Evolutionary conservation across 2,113 vertebrate genomes (phyloP).

Genomic region (Chamaea fasciata): DNA sequence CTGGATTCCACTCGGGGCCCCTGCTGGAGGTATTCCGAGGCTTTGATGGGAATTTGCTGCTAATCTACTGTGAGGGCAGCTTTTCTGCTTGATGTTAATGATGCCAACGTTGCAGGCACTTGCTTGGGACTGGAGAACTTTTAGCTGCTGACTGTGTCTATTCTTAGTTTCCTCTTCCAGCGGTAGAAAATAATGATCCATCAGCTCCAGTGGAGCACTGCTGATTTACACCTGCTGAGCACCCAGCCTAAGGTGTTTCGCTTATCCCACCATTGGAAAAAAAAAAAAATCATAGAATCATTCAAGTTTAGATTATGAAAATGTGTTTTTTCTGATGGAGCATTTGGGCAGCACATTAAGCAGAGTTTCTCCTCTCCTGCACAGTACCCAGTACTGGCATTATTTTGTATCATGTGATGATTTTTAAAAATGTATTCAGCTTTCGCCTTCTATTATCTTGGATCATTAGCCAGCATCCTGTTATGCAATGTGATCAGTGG

Average conservation of each 20-base stretch:
- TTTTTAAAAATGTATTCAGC: slow-evolving; percentile 47
- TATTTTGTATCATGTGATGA: slow-evolving; percentile 12
- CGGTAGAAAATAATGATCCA: slow-evolving; percentile 8
- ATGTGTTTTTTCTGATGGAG: neutral
- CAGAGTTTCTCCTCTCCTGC: neutral
- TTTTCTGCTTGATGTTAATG: neutral
- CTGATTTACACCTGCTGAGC: slow-evolving; percentile 42
- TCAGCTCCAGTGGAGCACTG: neutral
- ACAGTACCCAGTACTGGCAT: neutral
- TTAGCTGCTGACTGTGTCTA: neutral
- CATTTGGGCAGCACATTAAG: neutral
- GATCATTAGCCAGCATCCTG: slow-evolving; percentile 64
- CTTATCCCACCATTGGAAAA: neutral
- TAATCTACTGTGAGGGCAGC: neutral
- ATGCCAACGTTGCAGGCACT: neutral
- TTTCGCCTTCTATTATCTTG: slow-evolving; percentile 44
- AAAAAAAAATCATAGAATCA: neutral
- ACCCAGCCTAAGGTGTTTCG: neutral
- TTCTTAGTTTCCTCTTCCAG: slow-evolving; percentile 5
- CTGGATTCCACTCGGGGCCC: neutral
- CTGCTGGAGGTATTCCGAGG: neutral
- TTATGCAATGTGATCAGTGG: slow-evolving; percentile 40
- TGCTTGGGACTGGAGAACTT: slow-evolving; percentile 15
- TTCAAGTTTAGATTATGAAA: neutral
- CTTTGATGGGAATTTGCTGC: neutral